Evolutionary conservation across 2,888 invertebrate species (phyloP).

Genomic region (Elysia crispata): DNA sequence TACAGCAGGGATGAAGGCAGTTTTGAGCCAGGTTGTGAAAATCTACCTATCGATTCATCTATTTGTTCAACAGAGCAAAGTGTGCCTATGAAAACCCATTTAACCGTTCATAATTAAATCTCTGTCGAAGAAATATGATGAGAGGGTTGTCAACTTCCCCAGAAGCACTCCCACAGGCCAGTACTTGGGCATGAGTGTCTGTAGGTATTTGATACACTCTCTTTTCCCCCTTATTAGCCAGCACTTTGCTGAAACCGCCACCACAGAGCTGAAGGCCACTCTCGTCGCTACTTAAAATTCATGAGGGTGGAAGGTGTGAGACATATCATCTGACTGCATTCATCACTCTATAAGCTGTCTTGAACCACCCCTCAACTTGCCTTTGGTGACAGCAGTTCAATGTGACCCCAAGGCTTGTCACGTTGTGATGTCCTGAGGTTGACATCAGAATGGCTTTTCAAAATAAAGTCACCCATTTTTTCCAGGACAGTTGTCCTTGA

Average conservation of each 20-base stretch:
- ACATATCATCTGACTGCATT: not conserved
- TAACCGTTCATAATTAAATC: not conserved
- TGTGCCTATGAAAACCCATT: not conserved
- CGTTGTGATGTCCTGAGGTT: too few species aligned
- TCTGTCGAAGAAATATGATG: not conserved
- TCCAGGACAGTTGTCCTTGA: too few species aligned
- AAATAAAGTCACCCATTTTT: too few species aligned
- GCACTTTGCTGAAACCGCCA: not conserved
- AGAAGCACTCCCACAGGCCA: not conserved
- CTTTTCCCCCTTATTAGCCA: not conserved
- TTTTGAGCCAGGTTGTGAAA: not conserved
- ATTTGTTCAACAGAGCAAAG: not conserved
- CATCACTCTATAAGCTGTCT: not conserved
- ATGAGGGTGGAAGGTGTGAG: not conserved
- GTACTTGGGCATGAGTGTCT: not conserved
- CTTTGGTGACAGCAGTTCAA: too few species aligned
- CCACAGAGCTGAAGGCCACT: not conserved
- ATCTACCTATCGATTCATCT: not conserved
- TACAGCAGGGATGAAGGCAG: not conserved
- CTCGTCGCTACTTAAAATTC: not conserved
- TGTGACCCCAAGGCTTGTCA: too few species aligned
- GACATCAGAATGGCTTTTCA: too few species aligned
- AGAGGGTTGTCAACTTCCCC: not conserved
- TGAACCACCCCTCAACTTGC: not conserved
- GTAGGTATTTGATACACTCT: not conserved